Conservation (phyloP, 2,797 vertebrate genomes). For the Hipposideros larvatus region DNA sequence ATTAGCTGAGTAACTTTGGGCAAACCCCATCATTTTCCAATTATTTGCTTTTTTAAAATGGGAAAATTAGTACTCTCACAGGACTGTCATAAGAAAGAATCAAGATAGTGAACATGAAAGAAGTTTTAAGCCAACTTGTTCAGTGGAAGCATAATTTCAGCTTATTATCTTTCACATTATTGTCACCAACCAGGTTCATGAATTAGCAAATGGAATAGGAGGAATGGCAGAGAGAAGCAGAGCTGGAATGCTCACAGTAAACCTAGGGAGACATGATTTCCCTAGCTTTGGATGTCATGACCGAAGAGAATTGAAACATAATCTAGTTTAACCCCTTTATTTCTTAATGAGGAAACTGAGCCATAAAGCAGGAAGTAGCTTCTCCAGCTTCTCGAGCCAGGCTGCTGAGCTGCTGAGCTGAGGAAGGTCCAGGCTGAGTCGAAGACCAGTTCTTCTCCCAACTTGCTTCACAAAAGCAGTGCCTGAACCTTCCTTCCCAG, state of each 20-base stretch:
- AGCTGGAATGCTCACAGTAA: neutral
- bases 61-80: neutral
- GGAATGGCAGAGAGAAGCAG: neutral
- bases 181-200: neutral
- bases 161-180: neutral
- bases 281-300: neutral
- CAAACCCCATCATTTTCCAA: neutral
- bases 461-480: neutral
- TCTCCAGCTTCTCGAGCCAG: neutral
- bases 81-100: neutral
- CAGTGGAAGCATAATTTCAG: neutral
- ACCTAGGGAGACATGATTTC: neutral
- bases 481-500: neutral
- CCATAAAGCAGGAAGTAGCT: neutral
- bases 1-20: neutral
- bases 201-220: neutral
- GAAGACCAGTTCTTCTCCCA: neutral
- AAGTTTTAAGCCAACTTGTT: slow-evolving; percentile 14
- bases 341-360: neutral
- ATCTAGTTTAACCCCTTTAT: neutral
- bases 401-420: neutral
- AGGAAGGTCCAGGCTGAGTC: neutral
- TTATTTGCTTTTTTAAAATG: neutral
- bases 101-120: neutral
- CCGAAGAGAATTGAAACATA: neutral